phyloP scores from a whole-genome alignment of 2,888 invertebrate genomes.

The Agrenia bidenticulata region DNA sequence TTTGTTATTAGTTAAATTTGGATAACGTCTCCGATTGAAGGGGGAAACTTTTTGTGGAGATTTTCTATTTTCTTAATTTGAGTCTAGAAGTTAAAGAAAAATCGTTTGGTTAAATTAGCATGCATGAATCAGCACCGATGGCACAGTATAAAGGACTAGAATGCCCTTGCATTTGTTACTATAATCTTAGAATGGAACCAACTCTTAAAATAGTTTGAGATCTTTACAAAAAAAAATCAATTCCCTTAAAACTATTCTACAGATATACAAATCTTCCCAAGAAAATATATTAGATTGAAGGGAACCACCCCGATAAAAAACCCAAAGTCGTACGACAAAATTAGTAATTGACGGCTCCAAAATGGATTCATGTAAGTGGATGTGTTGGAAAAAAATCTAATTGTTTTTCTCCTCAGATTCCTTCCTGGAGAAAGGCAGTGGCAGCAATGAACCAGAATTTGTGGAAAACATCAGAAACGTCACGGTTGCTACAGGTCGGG shows the following conservation, averaged over 20 bases:
- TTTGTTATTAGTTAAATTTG: constrained; percentile 52
- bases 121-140: constrained; percentile 23
- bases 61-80: constrained; percentile 26
- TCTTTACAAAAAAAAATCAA: too few species aligned
- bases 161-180: too few species aligned
- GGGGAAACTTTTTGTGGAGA: constrained; percentile 43
- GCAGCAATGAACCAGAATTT: constrained; percentile 67
- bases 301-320: too few species aligned
- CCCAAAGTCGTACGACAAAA: constrained; percentile 1
- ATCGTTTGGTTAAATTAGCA: constrained; percentile 26
- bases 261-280: too few species aligned
- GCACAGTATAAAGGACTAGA: background rate
- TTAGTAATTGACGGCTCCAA: constrained; percentile 23
- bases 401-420: constrained; percentile 41
- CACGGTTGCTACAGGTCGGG: constrained; percentile 72
- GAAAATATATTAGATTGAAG: too few species aligned
- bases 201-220: too few species aligned
- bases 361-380: constrained; percentile 21
- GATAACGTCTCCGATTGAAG: constrained; percentile 47
- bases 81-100: constrained; percentile 18
- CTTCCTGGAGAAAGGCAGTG: constrained; percentile 42
- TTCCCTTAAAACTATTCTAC: too few species aligned
- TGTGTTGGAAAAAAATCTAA: constrained; percentile 26
- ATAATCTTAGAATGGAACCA: too few species aligned
- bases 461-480: constrained; percentile 70